Conservation (phyloP, 2,888 invertebrate genomes). For the Hydropsyche betteni region DNA sequence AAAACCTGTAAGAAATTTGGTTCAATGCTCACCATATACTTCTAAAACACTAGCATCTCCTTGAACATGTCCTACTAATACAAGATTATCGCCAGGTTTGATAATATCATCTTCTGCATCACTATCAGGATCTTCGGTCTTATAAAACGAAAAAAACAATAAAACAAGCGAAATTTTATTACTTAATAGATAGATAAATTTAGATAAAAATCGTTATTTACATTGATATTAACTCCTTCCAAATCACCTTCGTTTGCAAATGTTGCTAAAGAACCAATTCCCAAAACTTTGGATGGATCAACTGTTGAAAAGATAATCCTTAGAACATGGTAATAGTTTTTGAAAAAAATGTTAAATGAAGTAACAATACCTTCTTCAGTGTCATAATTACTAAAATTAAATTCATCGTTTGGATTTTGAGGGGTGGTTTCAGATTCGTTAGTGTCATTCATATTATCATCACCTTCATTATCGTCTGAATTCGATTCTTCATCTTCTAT, state of each 20-base stretch:
- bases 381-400: conserved; percentile 78
- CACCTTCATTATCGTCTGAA: conserved; percentile 54
- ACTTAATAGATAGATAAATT: not conserved
- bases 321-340: conserved; percentile 52
- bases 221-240: conserved; percentile 64
- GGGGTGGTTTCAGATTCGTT: conserved; percentile 56
- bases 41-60: conserved; percentile 88
- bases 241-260: conserved; percentile 65
- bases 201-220: conserved; percentile 54
- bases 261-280: conserved; percentile 68
- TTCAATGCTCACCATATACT: conserved; percentile 75
- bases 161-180: not conserved
- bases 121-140: conserved; percentile 69
- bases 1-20: conserved; percentile 31
- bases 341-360: conserved; percentile 56
- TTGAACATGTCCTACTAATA: conserved; percentile 86
- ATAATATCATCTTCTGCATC: conserved; percentile 92
- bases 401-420: conserved; percentile 71
- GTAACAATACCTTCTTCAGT: conserved; percentile 69
- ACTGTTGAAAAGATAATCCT: conserved; percentile 38
- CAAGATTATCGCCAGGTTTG: conserved; percentile 87
- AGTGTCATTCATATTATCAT: conserved; percentile 53
- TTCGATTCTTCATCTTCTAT: conserved; percentile 59
- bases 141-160: conserved; percentile 30
- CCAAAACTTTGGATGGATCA: conserved; percentile 56